A percentile compares a stretch with the other conserved stretches of the same genome.
phyloP scores from a whole-genome alignment of 2,113 vertebrate genomes.

The Saguinus imperator region DNA sequence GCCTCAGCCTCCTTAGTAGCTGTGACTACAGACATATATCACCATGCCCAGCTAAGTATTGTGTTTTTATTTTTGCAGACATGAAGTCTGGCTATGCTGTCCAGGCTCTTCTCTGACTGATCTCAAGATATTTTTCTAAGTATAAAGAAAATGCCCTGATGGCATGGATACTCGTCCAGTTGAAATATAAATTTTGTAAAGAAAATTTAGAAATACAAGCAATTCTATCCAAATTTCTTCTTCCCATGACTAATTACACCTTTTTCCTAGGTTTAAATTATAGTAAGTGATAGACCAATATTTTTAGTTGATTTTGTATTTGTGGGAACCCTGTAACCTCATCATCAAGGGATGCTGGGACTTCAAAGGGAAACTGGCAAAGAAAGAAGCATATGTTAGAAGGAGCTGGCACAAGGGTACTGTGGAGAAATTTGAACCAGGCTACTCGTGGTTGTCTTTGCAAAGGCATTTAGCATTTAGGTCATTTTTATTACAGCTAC shows the following conservation, averaged over 20 bases:
- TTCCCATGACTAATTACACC: background rate
- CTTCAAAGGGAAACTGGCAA: conserved; percentile 44
- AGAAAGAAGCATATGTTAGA: background rate
- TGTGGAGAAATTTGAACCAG: conserved; percentile 6
- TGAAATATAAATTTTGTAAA: conserved; percentile 33
- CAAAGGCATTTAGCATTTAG: conserved; percentile 27
- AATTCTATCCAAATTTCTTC: background rate
- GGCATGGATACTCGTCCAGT: background rate
- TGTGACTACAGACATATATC: too few species aligned
- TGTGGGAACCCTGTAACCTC: conserved; percentile 39
- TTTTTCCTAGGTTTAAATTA: conserved; percentile 18
- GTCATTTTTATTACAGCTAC: background rate
- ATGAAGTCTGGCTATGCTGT: too few species aligned
- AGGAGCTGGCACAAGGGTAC: background rate
- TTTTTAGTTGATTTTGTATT: conserved; percentile 41
- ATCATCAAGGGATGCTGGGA: conserved; percentile 2
- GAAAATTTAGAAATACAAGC: background rate
- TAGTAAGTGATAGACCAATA: background rate
- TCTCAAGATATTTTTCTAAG: background rate
- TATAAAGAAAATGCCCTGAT: background rate
- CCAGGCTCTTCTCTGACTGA: too few species aligned
- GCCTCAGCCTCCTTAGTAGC: too few species aligned
- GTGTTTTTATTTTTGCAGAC: too few species aligned
- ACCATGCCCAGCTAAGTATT: too few species aligned
- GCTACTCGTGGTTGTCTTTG: conserved; percentile 23